These are phyloP conservation scores for Cylindroiulus punctatus DNA, from an alignment of 2,888 invertebrate species.

Conservation along the genomic window DNA sequence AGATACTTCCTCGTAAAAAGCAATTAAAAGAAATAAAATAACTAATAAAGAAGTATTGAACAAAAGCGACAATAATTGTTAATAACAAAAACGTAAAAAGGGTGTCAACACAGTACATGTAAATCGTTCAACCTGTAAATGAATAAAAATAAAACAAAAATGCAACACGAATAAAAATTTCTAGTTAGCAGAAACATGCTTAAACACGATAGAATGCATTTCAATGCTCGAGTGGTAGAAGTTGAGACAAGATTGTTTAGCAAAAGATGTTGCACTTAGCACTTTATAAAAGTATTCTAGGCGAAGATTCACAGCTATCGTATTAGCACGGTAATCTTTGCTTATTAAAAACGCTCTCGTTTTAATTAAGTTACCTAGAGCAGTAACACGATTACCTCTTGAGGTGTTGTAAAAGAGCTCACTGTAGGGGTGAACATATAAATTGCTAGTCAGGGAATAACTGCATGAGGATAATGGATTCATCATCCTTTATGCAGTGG, in stretches of 20 bases:
- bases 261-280: not conserved
- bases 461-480: not conserved
- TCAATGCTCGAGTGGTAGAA: not conserved
- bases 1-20: not conserved
- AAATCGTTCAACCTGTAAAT: not conserved
- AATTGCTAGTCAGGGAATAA: not conserved
- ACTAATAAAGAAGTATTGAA: not conserved
- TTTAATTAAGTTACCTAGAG: too few relatives aligned
- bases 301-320: too few relatives aligned
- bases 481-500: not conserved
- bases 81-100: not conserved
- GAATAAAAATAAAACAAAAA: not conserved
- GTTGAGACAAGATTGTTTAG: not conserved
- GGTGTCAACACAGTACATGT: not conserved
- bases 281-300: not conserved
- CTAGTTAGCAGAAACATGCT: not conserved
- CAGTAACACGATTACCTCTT: too few relatives aligned
- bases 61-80: not conserved
- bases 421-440: not conserved
- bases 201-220: not conserved
- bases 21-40: not conserved
- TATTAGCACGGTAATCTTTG: too few relatives aligned
- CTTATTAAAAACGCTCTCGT: too few relatives aligned
- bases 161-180: not conserved
- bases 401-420: too few relatives aligned